A percentile compares a stretch with the other conserved stretches of the same genome.
phyloP scores from a whole-genome alignment of 2,113 vertebrate species.

The Mus spicilegus region DNA sequence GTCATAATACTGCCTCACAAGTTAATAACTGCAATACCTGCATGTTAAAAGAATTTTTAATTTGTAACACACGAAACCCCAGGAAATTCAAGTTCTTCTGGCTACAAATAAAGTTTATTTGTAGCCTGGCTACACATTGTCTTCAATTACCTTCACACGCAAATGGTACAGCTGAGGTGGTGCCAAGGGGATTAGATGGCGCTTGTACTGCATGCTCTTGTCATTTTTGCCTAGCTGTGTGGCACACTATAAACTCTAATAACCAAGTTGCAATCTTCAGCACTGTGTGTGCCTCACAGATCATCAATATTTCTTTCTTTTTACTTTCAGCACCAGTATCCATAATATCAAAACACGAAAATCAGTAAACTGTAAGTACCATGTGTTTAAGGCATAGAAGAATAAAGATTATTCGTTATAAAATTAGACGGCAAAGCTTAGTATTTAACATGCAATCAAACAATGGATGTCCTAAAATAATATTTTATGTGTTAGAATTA shows the following conservation, averaged over 20 bases:
- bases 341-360: background rate
- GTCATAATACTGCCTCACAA: background rate
- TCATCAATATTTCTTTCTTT: background rate
- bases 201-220: background rate
- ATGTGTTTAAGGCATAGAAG: background rate
- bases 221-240: background rate
- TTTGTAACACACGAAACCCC: conserved; percentile 32
- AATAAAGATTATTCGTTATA: background rate
- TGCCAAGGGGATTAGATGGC: background rate
- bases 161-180: accelerated
- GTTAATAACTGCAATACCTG: background rate
- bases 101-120: background rate
- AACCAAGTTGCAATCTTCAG: background rate
- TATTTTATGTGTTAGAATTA: background rate
- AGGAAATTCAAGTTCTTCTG: conserved; percentile 19
- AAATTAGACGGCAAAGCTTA: conserved; percentile 17
- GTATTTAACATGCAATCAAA: background rate
- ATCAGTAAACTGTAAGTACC: conserved; percentile 11
- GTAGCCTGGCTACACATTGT: background rate
- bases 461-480: background rate
- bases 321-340: background rate
- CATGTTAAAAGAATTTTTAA: background rate
- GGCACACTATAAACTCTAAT: background rate
- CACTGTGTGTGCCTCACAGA: background rate
- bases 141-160: background rate